Conservation (phyloP, 2,113 vertebrate species). For the Euleptes europaea region DNA sequence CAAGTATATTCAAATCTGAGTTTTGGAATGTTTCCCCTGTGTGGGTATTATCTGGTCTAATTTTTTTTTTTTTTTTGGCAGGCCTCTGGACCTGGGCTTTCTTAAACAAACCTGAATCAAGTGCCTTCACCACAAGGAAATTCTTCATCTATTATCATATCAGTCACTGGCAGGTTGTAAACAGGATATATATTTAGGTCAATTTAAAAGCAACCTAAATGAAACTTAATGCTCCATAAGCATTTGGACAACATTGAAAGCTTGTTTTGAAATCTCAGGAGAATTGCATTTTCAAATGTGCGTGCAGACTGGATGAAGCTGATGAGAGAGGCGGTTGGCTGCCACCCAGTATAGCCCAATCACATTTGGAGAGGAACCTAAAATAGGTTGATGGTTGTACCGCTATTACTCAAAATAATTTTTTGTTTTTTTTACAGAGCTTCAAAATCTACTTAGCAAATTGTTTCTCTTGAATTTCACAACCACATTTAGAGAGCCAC, state of each 20-base stretch:
- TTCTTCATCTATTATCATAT: not conserved
- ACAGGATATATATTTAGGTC: not conserved
- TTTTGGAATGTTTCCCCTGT: too few species aligned
- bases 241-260: not conserved
- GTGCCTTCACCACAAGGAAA: not conserved
- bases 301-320: not conserved
- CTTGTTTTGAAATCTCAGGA: not conserved
- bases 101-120: not conserved
- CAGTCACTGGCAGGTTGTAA: not conserved
- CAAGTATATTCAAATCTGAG: not conserved
- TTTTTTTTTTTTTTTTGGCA: not conserved
- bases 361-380: constrained; percentile 31
- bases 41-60: not conserved
- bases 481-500: constrained; percentile 28
- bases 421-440: not conserved
- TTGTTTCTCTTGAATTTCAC: constrained; percentile 41
- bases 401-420: constrained; percentile 3
- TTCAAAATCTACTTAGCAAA: constrained; percentile 40
- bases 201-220: not conserved
- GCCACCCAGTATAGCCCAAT: not conserved
- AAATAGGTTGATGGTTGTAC: constrained; percentile 6
- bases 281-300: constrained; percentile 17
- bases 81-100: not conserved
- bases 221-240: not conserved
- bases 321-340: constrained; percentile 15